Conservation (phyloP, 2,797 vertebrate genomes). For the Eremophila alpestris region DNA sequence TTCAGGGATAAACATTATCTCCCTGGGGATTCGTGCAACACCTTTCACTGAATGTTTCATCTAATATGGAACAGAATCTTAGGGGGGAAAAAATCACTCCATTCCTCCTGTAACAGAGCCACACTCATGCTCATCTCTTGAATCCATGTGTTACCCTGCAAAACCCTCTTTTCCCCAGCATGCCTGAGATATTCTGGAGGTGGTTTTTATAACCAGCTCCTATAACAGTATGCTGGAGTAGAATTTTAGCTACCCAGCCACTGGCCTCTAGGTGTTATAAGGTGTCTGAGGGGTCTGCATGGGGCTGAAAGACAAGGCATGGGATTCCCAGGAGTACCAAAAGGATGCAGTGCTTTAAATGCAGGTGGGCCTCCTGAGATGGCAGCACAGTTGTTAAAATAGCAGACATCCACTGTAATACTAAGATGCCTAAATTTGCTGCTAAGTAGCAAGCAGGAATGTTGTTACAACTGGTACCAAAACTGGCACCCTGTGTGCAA, state of each 20-base stretch:
- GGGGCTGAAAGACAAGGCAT: neutral
- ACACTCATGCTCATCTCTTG: neutral
- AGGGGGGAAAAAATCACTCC: neutral
- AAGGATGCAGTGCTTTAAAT: neutral
- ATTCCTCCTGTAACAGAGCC: neutral
- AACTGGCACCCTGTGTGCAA: neutral
- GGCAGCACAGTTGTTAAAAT: neutral
- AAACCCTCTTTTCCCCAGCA: accelerated
- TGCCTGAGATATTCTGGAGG: neutral
- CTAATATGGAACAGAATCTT: neutral
- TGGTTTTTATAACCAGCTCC: neutral
- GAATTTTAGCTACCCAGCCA: neutral
- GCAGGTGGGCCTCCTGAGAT: neutral
- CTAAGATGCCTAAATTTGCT: neutral
- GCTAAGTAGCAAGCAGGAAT: neutral
- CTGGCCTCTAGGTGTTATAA: neutral
- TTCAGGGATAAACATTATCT: neutral
- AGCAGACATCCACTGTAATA: neutral
- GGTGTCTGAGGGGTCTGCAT: neutral
- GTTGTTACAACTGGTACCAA: neutral
- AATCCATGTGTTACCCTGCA: neutral
- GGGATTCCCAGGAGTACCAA: neutral
- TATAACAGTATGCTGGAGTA: neutral
- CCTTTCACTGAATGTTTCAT: neutral
- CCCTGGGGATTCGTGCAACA: neutral